Evolutionary conservation across 37 sponge, comb jelly and placozoan genomes (phyloP), one percentile per base, ranked within the genome.

Genomic region (Ianthella basta): DNA sequence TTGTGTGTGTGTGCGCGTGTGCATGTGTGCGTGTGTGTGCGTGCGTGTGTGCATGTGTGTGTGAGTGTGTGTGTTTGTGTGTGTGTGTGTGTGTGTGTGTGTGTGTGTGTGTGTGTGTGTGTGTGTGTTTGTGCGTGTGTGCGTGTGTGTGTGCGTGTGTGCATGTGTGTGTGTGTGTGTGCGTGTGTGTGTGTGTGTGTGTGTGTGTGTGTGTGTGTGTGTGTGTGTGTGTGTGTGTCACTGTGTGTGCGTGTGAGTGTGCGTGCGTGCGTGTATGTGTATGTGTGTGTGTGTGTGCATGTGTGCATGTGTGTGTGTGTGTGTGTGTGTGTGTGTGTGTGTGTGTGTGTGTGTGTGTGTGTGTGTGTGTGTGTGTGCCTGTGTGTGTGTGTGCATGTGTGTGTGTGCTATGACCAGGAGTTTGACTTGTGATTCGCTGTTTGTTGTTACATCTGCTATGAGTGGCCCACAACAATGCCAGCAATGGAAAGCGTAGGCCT

Each of bases 31-130:
- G 70, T 69, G 70, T 69, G 70, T 69, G 70, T 69, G 70, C 27
- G 70, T 69, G 70, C 27, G 70, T 69, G 70, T 69, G 70, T 69
- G 70, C 27, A 33, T 78, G 79, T 78, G 79, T 78, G 79, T 40
- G 55, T 78, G 53, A 41, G 55, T 25, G 50, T 55, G 55, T 72
- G 35, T 29, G 21, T 21, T 3, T 35, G 35, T 72, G 73, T 72
- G 29, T 72, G 5, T 15, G 37, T 33, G 33, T 39, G 85, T 75
- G 64, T 36, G 67, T 35, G 37, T 27, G 55, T n/a, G 0, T 44
- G 23, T 79, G 55, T 55, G 23, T 27, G 80, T 30, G 24, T 4
- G 23, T 20, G 41, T 24, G 21, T 44, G 15, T 12, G 54, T 39
- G 0, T 15, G 67, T 41, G 36, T 40, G 44, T 25, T 0, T 33